Evolutionary conservation across 2,888 invertebrate genomes (phyloP), one percentile per base, ranked within the genome.

Genomic region (Plebejus melissa): DNA sequence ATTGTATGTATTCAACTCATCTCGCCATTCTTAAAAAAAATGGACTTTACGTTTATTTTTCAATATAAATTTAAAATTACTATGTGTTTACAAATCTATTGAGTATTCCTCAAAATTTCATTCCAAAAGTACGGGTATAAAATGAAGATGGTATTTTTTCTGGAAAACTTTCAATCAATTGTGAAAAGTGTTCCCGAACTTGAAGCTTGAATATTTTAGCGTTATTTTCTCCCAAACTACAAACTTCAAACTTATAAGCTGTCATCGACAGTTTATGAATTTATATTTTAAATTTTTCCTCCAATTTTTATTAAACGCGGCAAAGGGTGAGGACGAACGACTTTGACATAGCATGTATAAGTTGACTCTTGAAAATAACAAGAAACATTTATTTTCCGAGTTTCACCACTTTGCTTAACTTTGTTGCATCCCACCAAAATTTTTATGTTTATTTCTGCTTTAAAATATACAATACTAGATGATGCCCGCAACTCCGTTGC

Each of bases 141-240:
- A 46, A 46, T 46, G 46, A 46, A 46, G 9, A 46, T 11, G 41
- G 22, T 13, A 46, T 46, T 71, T 71, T 71, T 71, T 41, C 22
- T 70, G 1, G n/a, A 16, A 50, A 71, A 50, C 11, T 50, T 36
- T 16, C 72, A 54, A 46, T 32, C 72, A 46, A 46, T 50, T 72
- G 72, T 72, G 71, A 71, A 50, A 50, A 72, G 50, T 72, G 13
- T 36, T 54, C 16, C 28, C 46, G 46, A 72, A 72, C 72, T 50
- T 28, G 28, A 2, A 72, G 50, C 54, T 22, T 72, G 72, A 72
- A 72, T 72, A 72, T 72, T 72, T 72, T 50, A 54, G 72, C 50
- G 72, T 32, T 32, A 72, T 50, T 72, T 72, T 72, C 46, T 72
- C 50, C 50, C 28, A 72, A 72, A 72, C 72, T 72, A 72, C 72